Evolutionary conservation across 2,888 invertebrate species (phyloP), one percentile per base, ranked within the genome.

Genomic region (Mesodorylaimus sp.): DNA sequence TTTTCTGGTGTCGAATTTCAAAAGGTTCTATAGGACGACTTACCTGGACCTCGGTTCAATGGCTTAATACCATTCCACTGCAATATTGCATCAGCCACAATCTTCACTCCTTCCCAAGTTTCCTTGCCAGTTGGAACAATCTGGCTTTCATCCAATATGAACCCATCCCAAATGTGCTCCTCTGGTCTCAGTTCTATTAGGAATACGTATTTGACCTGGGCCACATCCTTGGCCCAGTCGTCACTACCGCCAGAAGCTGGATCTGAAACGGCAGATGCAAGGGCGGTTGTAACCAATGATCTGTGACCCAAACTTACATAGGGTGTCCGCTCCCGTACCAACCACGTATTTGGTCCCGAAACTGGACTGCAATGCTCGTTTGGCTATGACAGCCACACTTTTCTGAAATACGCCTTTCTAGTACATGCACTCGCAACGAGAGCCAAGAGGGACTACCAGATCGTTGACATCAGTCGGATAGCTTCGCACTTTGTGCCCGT

Each of bases 171-270:
- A 3, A 3, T 5, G 16, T 19, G 21, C 10, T 53, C 48, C 24
- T 49, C 47, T 2, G 65, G 65, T 48, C 64, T 50, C 46, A 65
- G 51, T 51, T 65, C 65, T 5, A 65, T 50, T 42, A 66, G 51
- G 45, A 63, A 65, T 3, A 60, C 61, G 50, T 59, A 66, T 53
- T 65, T 65, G 37, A 59, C 55, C 21, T 56, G 54, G 13, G 59
- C 62, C 44, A 55, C 58, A 5, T 59, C 62, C 48, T 65, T 65
- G n/a, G 65, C 65, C 65, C 65, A 65, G 51, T 65, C 65, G 50
- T 63, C 63, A 1, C 62, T 62, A 2, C 63, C 64, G 16, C 64
- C 64, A 21, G 64, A 57, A 0, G 62, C 61, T 0, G 64, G 64
- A 51, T 64, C 64, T 58, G 53, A 51, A 53, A 37, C 21, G 26